Percentiles rank a stretch among this genome's conserved stretches.
Conservation (phyloP, 2,888 invertebrate species). For the Vesta saturnalis region DNA sequence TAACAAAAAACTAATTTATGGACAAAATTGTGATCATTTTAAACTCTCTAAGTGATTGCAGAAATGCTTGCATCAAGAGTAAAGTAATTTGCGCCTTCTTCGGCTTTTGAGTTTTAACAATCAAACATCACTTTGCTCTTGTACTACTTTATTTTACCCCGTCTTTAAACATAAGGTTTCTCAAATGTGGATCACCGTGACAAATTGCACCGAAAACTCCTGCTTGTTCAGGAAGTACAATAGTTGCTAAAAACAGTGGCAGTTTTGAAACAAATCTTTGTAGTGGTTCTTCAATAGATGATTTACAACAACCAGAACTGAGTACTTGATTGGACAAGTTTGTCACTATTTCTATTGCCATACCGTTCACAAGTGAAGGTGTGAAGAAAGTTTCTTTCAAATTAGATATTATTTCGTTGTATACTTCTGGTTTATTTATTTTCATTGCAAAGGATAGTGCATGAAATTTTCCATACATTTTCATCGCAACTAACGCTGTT, state of each 20-base stretch:
- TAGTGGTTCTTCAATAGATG: neutral
- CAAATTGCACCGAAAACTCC: neutral
- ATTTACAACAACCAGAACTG: neutral
- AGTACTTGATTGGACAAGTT: neutral
- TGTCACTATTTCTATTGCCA: neutral
- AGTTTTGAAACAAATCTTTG: neutral
- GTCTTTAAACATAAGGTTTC: neutral
- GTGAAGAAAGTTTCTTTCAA: neutral
- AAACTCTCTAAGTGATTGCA: too few species aligned
- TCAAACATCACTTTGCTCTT: too few species aligned
- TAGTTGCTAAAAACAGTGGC: too few species aligned
- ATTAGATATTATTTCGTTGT: slow-evolving; percentile 4
- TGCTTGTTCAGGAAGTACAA: neutral
- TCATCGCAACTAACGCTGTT: slow-evolving; percentile 13
- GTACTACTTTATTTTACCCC: neutral
- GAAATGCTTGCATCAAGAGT: too few species aligned
- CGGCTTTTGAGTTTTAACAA: too few species aligned
- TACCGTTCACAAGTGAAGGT: neutral
- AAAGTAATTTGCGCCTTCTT: too few species aligned
- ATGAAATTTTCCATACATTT: slow-evolving; percentile 18
- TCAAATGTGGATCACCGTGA: neutral
- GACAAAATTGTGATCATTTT: too few species aligned
- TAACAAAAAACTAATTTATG: too few species aligned
- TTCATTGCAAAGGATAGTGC: slow-evolving; percentile 26
- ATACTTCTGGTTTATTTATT: slow-evolving; percentile 17